Conservation (phyloP, 2,888 invertebrate genomes). For the Rhagophthalmus giganteus region DNA sequence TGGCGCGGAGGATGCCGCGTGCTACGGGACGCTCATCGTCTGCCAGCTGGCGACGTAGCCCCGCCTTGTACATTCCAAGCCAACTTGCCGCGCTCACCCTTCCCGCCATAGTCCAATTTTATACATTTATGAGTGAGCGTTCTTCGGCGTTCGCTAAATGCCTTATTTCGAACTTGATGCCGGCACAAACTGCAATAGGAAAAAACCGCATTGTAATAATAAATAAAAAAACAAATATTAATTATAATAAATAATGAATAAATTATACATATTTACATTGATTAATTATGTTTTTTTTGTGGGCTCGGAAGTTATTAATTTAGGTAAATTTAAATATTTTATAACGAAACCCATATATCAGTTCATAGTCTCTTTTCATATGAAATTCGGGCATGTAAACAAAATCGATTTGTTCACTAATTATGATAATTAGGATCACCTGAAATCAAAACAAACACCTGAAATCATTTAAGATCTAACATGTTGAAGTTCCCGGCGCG, state of each 20-base stretch:
- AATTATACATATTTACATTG: not conserved
- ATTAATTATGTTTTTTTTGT: not conserved
- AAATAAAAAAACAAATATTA: not conserved
- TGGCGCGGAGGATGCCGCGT: constrained; percentile 52
- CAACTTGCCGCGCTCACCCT: constrained; percentile 46
- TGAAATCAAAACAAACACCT: no score
- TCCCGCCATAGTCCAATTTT: constrained; percentile 43
- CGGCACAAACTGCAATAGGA: not conserved
- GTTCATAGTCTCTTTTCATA: no score
- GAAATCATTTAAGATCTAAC: no score
- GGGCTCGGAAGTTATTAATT: no score
- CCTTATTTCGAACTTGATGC: not conserved
- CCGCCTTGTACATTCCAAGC: constrained; percentile 57
- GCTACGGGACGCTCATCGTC: constrained; percentile 58
- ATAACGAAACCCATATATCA: no score
- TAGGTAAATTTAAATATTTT: no score
- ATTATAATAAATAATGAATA: not conserved
- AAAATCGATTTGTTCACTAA: no score
- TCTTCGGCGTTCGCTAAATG: not conserved
- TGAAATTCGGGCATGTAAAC: no score
- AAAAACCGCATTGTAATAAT: not conserved
- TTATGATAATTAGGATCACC: no score
- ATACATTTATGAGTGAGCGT: not conserved
- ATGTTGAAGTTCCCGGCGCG: no score
- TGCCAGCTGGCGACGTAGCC: constrained; percentile 62